phyloP scores from a whole-genome alignment of 2,797 vertebrate species.

The Astyanax mexicanus region DNA sequence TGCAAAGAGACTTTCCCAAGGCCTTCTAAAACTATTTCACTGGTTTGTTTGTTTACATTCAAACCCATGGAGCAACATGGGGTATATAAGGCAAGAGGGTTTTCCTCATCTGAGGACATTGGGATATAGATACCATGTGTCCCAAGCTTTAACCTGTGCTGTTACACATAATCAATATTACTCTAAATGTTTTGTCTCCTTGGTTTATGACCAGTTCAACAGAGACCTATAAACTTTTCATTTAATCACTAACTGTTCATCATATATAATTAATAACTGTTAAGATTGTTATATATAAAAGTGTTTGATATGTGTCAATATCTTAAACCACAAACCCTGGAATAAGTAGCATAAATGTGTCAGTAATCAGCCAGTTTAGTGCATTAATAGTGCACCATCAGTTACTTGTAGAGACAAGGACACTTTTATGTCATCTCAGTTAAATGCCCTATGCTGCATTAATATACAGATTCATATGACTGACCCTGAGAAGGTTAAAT shows the following conservation, averaged over 20 bases:
- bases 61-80: no score
- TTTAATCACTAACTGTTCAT: conserved; percentile 6
- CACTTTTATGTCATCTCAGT: background rate
- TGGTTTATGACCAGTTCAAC: background rate
- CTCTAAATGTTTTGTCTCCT: no score
- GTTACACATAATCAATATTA: no score
- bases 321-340: conserved; percentile 21
- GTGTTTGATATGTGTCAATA: conserved; percentile 11
- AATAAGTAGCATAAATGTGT: background rate
- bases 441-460: background rate
- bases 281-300: conserved; percentile 14
- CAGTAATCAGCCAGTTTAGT: background rate
- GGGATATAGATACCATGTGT: no score
- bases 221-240: background rate
- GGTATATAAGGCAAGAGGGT: no score
- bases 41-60: no score
- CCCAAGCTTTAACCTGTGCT: no score
- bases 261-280: no score
- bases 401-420: background rate
- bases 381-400: background rate
- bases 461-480: background rate
- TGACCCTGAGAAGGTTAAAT: background rate
- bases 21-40: no score
- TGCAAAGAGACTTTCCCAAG: no score
- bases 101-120: no score